A percentile compares a stretch with the other conserved stretches of the same genome.
These are phyloP conservation scores for Merops nubicus DNA, from an alignment of 2,113 vertebrate genomes.

Conservation along the genomic window DNA sequence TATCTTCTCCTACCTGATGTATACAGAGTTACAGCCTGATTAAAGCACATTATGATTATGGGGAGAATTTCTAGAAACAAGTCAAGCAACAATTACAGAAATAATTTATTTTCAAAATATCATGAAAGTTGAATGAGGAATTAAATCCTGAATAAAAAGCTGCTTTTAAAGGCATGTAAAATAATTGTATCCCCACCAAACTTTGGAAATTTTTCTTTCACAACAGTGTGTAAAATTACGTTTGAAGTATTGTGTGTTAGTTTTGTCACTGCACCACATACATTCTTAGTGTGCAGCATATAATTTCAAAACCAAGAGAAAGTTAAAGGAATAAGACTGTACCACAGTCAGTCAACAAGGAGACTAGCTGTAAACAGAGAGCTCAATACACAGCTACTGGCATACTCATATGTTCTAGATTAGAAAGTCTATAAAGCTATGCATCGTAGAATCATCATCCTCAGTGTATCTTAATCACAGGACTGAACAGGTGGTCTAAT, in stretches of 20 bases:
- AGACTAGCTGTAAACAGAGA: not conserved
- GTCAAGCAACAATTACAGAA: not conserved
- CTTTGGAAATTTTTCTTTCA: not conserved
- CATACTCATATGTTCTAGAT: not conserved
- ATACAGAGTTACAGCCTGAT: not conserved
- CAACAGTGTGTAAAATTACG: not conserved
- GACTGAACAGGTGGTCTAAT: not conserved
- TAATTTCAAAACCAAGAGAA: not conserved
- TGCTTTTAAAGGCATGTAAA: not conserved
- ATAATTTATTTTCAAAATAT: conserved; percentile 21
- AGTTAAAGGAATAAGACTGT: not conserved
- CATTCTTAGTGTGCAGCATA: not conserved
- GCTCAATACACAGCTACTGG: not conserved
- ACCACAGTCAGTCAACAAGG: not conserved
- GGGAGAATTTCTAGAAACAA: not conserved
- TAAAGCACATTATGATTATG: not conserved
- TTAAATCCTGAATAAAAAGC: not conserved
- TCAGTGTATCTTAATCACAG: not conserved
- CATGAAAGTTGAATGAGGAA: not conserved
- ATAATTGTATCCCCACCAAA: not conserved
- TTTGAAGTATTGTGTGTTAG: not conserved
- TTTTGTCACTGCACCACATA: not conserved
- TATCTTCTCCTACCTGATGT: not conserved
- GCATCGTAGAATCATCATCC: not conserved
- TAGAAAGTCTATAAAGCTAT: not conserved